phyloP scores from a whole-genome alignment of 2,113 vertebrate species.

The Alouatta palliata region DNA sequence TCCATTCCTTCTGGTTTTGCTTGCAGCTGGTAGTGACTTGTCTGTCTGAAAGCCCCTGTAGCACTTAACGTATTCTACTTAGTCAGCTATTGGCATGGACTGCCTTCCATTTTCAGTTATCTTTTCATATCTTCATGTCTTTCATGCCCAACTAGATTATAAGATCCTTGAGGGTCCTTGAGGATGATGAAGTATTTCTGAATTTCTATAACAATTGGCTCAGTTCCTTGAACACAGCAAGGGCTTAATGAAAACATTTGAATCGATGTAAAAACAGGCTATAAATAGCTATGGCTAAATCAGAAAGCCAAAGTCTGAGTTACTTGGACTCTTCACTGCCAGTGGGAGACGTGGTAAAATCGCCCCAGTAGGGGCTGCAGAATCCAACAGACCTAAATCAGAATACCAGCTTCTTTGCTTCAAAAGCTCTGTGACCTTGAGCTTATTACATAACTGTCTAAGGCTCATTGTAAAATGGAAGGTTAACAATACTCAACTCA shows the following conservation, averaged over 20 bases:
- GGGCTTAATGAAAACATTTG: slow-evolving; percentile 57
- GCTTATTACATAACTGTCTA: not conserved
- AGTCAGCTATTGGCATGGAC: not conserved
- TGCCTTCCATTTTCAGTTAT: slow-evolving; percentile 3
- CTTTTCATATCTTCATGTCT: not conserved
- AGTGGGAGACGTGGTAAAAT: not conserved
- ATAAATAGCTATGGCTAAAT: slow-evolving; percentile 21
- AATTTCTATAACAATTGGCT: slow-evolving; percentile 31
- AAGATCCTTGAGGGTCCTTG: slow-evolving; percentile 45
- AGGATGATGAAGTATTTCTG: not conserved
- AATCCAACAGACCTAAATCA: not conserved
- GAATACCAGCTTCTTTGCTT: not conserved
- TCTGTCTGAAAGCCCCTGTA: not conserved
- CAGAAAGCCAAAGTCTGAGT: not conserved
- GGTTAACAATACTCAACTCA: not conserved
- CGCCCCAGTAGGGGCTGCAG: not conserved
- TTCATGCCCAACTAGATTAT: slow-evolving; percentile 37
- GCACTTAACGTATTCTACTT: not conserved
- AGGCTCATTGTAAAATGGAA: not conserved
- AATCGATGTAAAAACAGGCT: not conserved
- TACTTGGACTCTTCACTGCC: not conserved
- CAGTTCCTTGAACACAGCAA: slow-evolving; percentile 18
- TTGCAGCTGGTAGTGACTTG: not conserved
- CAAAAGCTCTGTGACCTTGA: not conserved
- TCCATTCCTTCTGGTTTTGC: not conserved